Evolutionary conservation across 2,797 vertebrate species (phyloP), one percentile per base, ranked within the genome.

Genomic region (Spinus olivaceus): DNA sequence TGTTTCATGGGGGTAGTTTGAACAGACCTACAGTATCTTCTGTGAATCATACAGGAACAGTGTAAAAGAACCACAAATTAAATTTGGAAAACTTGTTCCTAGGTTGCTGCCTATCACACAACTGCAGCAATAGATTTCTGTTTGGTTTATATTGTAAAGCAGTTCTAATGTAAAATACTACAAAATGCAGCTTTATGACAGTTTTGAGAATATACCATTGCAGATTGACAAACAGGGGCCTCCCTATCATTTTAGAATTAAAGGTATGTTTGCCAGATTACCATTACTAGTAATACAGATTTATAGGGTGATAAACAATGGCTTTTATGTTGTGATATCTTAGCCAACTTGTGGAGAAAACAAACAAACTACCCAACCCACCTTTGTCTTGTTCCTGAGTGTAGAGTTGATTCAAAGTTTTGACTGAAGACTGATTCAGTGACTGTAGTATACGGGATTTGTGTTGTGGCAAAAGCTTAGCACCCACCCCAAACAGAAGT

Each of bases 41-140:
- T 39, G 11, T 0, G 0, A 44, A 32, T 76, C 47, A 50, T 14
- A 20, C 8, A 42, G 28, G 9, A 67, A 18, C 37, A 35, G 20
- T 57, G 66, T 20, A 53, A 61, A 70, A 67, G 30, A 61, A 50
- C 8, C 11, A 60, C 64, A 15, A 47, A 46, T 66, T 88, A 49
- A 32, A 32, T 71, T 46, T 33, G 20, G 30, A 64, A 66, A 56
- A 18, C 12, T 72, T 90, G 16, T 56, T 89, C 14, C 22, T 28
- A 9, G 5, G 22, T n/a, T 60, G 14, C 4, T 73, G 20, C 21
- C 21, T 80, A 20, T 56, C 7, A 30, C 19, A 27, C 8, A 60
- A 10, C 22, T 41, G 4, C 37, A 23, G 24, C 18, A n/a, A 59
- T 30, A 32, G 49, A 54, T 73, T 86, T 67, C 28, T 30, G 5